A percentile compares a stretch with the other conserved stretches of the same genome.
phyloP scores from a whole-genome alignment of 2,888 invertebrate genomes.

The Lysandra coridon region DNA sequence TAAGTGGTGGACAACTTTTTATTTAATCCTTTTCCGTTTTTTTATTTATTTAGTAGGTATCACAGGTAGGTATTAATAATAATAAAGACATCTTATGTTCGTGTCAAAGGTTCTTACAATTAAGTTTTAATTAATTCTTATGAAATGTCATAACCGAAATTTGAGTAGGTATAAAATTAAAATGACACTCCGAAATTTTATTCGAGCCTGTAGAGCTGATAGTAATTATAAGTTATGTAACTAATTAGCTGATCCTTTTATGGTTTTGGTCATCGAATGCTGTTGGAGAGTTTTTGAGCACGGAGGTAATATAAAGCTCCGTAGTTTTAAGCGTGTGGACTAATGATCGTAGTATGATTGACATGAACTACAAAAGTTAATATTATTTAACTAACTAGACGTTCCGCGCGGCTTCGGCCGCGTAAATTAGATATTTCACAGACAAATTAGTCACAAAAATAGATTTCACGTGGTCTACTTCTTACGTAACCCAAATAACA shows the following conservation, averaged over 20 bases:
- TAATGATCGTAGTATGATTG: neutral
- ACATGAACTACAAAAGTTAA: neutral
- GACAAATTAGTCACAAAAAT: too few relatives aligned
- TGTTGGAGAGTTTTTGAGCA: neutral
- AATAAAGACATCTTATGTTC: neutral
- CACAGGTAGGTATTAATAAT: neutral
- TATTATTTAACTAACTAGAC: too few relatives aligned
- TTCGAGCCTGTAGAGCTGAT: neutral
- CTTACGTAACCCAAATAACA: too few relatives aligned
- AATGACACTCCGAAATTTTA: neutral
- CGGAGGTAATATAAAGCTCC: too few relatives aligned
- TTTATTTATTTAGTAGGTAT: neutral
- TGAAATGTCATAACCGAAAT: neutral
- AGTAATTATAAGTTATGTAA: neutral
- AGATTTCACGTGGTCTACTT: too few relatives aligned
- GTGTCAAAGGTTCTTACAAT: neutral
- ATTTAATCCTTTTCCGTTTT: too few relatives aligned
- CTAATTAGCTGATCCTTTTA: constrained; percentile 1
- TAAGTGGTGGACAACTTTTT: too few relatives aligned
- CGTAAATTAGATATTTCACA: too few relatives aligned
- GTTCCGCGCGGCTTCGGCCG: too few relatives aligned
- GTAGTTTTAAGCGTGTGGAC: neutral
- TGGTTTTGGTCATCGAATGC: neutral
- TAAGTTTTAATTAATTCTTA: neutral
- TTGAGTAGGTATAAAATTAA: neutral